These are phyloP conservation scores for Augiades crinisus DNA, from an alignment of 2,888 invertebrate genomes.

Conservation along the genomic window DNA sequence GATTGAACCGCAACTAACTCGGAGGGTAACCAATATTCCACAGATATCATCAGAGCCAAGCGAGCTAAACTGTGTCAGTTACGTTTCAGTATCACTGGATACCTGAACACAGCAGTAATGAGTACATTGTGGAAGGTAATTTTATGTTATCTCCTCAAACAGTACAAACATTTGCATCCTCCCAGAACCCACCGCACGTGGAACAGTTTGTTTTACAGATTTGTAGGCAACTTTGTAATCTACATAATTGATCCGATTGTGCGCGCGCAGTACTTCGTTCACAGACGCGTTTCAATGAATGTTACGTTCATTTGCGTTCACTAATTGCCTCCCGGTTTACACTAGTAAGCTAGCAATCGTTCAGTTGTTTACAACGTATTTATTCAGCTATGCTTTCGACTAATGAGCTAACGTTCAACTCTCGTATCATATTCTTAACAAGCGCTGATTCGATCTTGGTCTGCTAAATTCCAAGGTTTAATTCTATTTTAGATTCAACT, in stretches of 20 bases:
- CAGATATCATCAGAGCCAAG: no score
- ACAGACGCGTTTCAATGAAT: slow-evolving; percentile 8
- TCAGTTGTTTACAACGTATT: neutral
- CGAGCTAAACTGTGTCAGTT: no score
- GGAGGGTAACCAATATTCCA: no score
- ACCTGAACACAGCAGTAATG: no score
- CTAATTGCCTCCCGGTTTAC: slow-evolving; percentile 13
- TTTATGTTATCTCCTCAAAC: slow-evolving; percentile 1
- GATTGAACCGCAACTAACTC: no score
- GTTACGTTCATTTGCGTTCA: slow-evolving; percentile 13
- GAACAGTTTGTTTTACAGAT: slow-evolving; percentile 21
- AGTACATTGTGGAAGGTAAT: no score
- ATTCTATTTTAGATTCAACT: no score
- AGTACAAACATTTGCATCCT: slow-evolving; percentile 7
- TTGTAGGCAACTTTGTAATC: slow-evolving; percentile 37
- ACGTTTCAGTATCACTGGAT: no score
- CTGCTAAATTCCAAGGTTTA: no score
- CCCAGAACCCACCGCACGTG: slow-evolving; percentile 2
- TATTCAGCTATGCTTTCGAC: slow-evolving; percentile 2
- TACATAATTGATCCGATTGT: slow-evolving; percentile 43
- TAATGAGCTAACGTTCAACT: slow-evolving; percentile 3
- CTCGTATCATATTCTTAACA: no score
- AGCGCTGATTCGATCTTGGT: no score
- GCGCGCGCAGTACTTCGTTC: slow-evolving; percentile 24
- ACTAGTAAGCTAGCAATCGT: neutral